A percentile compares a stretch with the other conserved stretches of the same genome.
phyloP scores from a whole-genome alignment of 2,797 vertebrate genomes.

The Sciaenops ocellatus region DNA sequence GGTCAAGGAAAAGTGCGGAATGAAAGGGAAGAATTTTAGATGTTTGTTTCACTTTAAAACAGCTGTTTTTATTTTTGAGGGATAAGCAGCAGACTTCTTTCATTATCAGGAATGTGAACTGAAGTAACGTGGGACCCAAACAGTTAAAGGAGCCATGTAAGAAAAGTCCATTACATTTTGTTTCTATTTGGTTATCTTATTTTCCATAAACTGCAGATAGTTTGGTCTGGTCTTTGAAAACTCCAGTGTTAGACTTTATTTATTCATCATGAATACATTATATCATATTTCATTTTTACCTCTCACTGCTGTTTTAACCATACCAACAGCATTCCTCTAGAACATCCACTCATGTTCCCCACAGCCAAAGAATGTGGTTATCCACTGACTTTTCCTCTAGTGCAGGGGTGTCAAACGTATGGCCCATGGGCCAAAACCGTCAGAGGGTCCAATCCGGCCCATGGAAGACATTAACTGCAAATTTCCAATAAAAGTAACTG shows the following conservation, averaged over 20 bases:
- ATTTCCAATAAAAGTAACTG: no score
- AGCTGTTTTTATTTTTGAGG: conserved; percentile 1
- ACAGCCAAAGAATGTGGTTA: no score
- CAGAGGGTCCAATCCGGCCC: no score
- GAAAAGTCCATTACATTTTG: background rate
- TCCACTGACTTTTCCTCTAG: no score
- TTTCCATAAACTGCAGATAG: background rate
- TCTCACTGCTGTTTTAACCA: background rate
- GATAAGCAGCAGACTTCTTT: background rate
- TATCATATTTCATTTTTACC: background rate
- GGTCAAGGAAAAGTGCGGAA: conserved; percentile 29
- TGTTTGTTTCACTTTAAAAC: conserved; percentile 4
- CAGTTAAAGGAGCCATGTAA: background rate
- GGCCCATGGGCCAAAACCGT: no score
- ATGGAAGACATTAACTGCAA: no score
- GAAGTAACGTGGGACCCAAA: background rate
- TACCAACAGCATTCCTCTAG: no score
- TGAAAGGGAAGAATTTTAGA: background rate
- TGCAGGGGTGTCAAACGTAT: no score
- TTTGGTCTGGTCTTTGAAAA: background rate
- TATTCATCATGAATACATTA: background rate
- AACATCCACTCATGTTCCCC: no score
- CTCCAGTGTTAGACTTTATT: background rate
- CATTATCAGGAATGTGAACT: conserved; percentile 1
- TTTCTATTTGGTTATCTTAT: background rate